These are phyloP conservation scores for Chelonus formosanus DNA, from an alignment of 2,888 invertebrate genomes.

Conservation along the genomic window DNA sequence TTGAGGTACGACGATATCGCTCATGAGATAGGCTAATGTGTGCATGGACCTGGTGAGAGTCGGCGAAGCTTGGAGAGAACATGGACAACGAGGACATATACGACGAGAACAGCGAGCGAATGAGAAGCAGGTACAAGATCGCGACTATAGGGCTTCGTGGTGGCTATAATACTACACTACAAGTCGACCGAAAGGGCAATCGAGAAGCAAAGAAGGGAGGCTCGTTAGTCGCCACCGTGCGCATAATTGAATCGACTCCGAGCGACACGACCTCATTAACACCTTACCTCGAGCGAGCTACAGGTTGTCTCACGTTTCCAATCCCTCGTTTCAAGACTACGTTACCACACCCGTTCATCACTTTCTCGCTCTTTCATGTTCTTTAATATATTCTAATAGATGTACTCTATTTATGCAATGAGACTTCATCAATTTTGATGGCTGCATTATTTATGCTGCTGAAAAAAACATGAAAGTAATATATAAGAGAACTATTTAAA, in stretches of 20 bases:
- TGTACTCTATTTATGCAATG: too few species aligned
- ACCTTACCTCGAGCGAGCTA: conserved; percentile 61
- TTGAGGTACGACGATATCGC: conserved; percentile 31
- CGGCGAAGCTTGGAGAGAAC: conserved; percentile 33
- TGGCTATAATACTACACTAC: conserved; percentile 47
- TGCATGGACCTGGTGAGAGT: conserved; percentile 20
- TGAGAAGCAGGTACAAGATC: conserved; percentile 24
- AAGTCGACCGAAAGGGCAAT: conserved; percentile 56
- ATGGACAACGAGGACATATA: conserved; percentile 26
- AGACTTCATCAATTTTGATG: too few species aligned
- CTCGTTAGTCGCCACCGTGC: conserved; percentile 61
- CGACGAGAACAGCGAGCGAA: conserved; percentile 10
- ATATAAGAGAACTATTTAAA: too few species aligned
- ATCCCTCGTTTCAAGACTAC: conserved; percentile 30
- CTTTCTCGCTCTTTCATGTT: conserved; percentile 20
- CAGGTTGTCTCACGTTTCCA: conserved; percentile 62
- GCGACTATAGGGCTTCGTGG: conserved; percentile 48
- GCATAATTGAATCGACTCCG: conserved; percentile 65
- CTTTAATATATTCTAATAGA: conserved; percentile 5
- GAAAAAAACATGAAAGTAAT: too few species aligned
- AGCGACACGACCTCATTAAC: conserved; percentile 66
- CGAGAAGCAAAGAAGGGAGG: conserved; percentile 41
- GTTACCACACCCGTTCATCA: conserved; percentile 18
- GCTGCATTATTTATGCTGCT: too few species aligned
- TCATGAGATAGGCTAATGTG: conserved; percentile 36